Evolutionary conservation across 2,888 invertebrate genomes (phyloP).

Genomic region (Heteromyza rotundicornis): DNA sequence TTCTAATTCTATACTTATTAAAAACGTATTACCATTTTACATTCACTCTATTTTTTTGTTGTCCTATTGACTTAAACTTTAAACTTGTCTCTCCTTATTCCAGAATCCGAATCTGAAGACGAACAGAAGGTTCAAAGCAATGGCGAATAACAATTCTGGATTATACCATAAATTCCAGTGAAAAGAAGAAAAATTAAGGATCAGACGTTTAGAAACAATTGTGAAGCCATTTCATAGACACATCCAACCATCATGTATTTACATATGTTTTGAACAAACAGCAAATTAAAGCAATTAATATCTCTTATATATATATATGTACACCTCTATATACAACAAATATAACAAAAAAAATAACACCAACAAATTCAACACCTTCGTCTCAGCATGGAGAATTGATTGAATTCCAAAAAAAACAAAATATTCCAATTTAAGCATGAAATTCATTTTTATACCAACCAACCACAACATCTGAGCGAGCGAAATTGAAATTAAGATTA

Average conservation of each 20-base stretch:
- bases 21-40: no score
- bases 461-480: no score
- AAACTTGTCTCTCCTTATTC: conserved; percentile 30
- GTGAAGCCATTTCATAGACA: not conserved
- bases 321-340: conserved; percentile 15
- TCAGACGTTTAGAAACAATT: conserved; percentile 14
- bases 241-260: conserved; percentile 9
- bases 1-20: no score
- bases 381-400: no score
- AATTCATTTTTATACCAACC: no score
- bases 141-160: conserved; percentile 47
- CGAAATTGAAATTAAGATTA: no score
- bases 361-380: no score
- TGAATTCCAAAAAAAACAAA: no score
- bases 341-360: conserved; percentile 18
- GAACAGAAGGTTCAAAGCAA: conserved; percentile 50
- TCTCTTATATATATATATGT: conserved; percentile 8
- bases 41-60: no score
- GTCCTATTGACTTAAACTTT: no score
- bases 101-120: conserved; percentile 63
- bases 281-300: conserved; percentile 3
- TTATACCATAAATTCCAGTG: conserved; percentile 10
- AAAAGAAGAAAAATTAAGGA: conserved; percentile 27
- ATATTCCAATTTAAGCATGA: no score
- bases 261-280: conserved; percentile 24